Percentiles rank a stretch among this genome's conserved stretches.
Evolutionary conservation across 2,797 vertebrate species (phyloP).

Genomic region (Melanotaenia maccullochi): DNA sequence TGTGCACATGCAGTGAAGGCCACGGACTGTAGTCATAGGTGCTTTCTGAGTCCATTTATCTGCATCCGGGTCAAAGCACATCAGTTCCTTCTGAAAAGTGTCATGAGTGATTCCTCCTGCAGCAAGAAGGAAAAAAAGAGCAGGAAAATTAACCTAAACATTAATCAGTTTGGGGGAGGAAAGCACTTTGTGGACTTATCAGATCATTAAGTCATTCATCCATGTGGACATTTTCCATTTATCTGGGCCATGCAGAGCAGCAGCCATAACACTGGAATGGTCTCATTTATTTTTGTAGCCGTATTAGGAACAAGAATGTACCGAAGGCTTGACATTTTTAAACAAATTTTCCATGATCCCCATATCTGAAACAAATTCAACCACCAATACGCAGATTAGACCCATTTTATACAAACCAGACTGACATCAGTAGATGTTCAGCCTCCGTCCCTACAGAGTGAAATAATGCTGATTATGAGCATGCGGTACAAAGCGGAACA

Average conservation of each 20-base stretch:
- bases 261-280: slow-evolving; percentile 2
- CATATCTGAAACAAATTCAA: slow-evolving; percentile 17
- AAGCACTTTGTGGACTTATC: slow-evolving; percentile 35
- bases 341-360: slow-evolving; percentile 1
- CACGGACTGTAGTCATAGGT: slow-evolving; percentile 95
- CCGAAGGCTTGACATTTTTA: neutral
- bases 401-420: slow-evolving; percentile 14
- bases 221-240: slow-evolving; percentile 20
- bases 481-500: slow-evolving; percentile 36
- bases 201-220: slow-evolving; percentile 33
- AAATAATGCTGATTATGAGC: slow-evolving; percentile 40
- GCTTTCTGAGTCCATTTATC: slow-evolving; percentile 99
- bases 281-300: neutral
- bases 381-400: neutral
- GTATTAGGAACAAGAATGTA: neutral
- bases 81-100: slow-evolving; percentile 98
- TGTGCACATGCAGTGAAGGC: slow-evolving; percentile 98
- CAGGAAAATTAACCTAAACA: slow-evolving; percentile 28
- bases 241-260: slow-evolving; percentile 22
- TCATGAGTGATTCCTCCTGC: slow-evolving; percentile 98
- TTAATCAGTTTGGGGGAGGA: slow-evolving; percentile 19
- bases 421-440: slow-evolving; percentile 24
- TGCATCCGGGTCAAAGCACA: slow-evolving; percentile 98
- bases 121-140: slow-evolving; percentile 22
- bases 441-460: slow-evolving; percentile 23